Percentiles rank a stretch among this genome's conserved stretches.
These are phyloP conservation scores for Pimephales promelas DNA, from an alignment of 2,113 vertebrate species.

Conservation along the genomic window DNA sequence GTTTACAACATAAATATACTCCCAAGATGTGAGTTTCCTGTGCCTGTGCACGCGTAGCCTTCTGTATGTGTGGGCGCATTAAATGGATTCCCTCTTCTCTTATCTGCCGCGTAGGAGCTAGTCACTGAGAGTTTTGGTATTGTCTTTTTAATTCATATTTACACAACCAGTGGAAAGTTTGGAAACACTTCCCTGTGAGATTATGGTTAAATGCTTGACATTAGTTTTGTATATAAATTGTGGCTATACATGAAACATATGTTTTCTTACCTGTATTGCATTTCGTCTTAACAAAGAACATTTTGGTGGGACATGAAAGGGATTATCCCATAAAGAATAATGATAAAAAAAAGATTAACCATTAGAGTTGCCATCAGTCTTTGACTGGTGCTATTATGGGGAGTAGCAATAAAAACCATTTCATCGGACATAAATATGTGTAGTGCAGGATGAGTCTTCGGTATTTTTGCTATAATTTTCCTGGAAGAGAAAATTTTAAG, in stretches of 20 bases:
- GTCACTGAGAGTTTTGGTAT: slow-evolving; percentile 1
- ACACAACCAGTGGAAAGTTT: neutral
- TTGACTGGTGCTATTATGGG: neutral
- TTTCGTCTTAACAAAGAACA: neutral
- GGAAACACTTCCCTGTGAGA: neutral
- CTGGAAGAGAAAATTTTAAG: neutral
- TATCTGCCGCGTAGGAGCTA: neutral
- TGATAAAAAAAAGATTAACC: too few relatives aligned
- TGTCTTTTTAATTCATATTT: neutral
- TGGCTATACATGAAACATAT: neutral
- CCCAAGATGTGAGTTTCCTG: neutral
- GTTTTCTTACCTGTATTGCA: neutral
- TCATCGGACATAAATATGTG: neutral
- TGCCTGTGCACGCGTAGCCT: neutral
- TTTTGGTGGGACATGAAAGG: neutral
- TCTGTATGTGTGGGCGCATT: neutral
- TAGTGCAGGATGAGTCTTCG: neutral
- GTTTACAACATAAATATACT: neutral
- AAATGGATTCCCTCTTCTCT: neutral
- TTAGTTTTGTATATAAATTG: neutral
- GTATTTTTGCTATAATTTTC: neutral
- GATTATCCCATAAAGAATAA: too few relatives aligned
- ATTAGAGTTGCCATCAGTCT: too few relatives aligned
- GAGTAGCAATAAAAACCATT: neutral
- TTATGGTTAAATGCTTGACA: neutral